Evolutionary conservation across 2,797 vertebrate genomes (phyloP), one percentile per base, ranked within the genome.

Genomic region (Arnoldichthys spilopterus): DNA sequence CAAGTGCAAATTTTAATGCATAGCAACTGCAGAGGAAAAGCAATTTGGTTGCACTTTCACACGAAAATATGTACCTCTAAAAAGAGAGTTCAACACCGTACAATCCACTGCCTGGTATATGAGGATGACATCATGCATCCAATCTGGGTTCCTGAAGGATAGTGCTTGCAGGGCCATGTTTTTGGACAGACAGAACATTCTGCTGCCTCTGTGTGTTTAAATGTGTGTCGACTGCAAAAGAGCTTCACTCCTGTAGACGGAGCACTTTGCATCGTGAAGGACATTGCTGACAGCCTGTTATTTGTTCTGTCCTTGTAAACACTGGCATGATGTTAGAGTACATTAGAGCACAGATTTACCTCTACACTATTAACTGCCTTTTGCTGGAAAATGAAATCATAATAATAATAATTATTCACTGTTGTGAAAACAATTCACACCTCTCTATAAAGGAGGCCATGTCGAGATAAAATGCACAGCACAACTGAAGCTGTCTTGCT

Each of bases 281-380:
- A 75, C 74, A 74, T 40, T 80, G 74, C 82, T 77, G 82, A 63
- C 75, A 72, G 66, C 74, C 64, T 77, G 70, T 32, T 49, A 61
- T 80, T 83, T 83, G 72, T 53, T 51, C 32, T 45, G 64, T 74
- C 78, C 78, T 83, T 58, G 75, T 66, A 74, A 80, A 80, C 78
- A 78, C 32, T 74, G 73, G 76, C 62, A 56, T 11, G 12, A 32
- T 40, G 49, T 37, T 54, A 20, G 69, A 56, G 51, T 11, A 72
- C 49, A 40, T 72, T 72, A 72, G 26, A 4, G 51, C 32, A 37
- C 5, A 37, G 32, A 13, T 40, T 26, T 63, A 74, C 26, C 47
- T 7, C 45, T 51, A 8, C 45, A 51, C 24, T 11, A 24, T 20
- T 30, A 11, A 49, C 9, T 51, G 45, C 22, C 40, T 20, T 69